Base-by-base conservation (phyloP, 2,113 vertebrate genomes). In the Macrotus californicus region DNA sequence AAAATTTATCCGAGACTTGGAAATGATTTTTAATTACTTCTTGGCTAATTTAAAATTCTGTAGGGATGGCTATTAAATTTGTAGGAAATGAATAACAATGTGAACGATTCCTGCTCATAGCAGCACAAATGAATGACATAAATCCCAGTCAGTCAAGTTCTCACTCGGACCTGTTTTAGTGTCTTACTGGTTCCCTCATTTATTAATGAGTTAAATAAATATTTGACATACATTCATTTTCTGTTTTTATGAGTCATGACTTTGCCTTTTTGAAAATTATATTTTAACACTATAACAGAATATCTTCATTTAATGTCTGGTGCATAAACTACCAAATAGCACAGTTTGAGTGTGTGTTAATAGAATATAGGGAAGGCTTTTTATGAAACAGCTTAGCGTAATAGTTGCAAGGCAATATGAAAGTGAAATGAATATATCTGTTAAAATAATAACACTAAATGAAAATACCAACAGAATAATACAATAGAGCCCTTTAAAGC, bases 381-480 rank as follows among this genome's bases (percentile, higher is more conserved):
- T 46, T 66, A 31, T 64, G 84, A 39, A 94, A 85, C 7, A 87
- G 77, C 7, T 76, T 76, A 81, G 81, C 10, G 64, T 54, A 61
- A 83, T 36, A 70, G 15, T 26, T 72, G 43, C n/a, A 89, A 73
- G 13, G 48, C 13, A 92, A 87, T 66, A 36, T 76, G 80, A 86
- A 95, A 94, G 13, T 67, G 18, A 96, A 93, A 77, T 77, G 66
- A 94, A 43, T 61, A 10, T 89, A 76, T 64, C 67, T 94, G 84
- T 89, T 77, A 94, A 92, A 95, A 90, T 83, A 64, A 66, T 87
- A 93, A 90, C 77, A 70, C 34, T 91, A 95, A 96, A 96, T 75
- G 19, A 91, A 96, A 96, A 73, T 21, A 96, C 3, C 34, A 73
- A 73, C 26, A 80, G 75, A 88, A 86, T 52, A 94, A 77, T 59